Evolutionary conservation across 2,113 vertebrate genomes (phyloP), one percentile per base, ranked within the genome.

Genomic region (Lipophrys pholis): DNA sequence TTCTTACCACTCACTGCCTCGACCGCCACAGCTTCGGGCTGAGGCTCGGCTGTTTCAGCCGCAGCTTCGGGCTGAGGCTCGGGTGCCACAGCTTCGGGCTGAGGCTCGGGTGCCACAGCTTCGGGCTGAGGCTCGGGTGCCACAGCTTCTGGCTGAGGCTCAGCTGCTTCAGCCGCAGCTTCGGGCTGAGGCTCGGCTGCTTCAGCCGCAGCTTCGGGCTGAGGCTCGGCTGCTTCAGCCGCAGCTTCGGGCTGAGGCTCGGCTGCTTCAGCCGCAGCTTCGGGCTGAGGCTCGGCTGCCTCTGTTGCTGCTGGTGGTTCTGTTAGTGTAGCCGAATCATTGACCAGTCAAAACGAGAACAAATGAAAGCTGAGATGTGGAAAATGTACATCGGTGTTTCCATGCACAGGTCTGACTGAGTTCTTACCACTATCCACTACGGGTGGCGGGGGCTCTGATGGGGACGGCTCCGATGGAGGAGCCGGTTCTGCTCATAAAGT

Each of bases 1-100:
- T 41, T 78, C 87, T 93, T 91, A 94, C 91, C 91, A 82, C 86
- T 88, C 68, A 30, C 21, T 30, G 21, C 21, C 21, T 82, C 21
- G 21, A 30, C 21, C 21, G 21, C 21, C 21, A 30, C 21, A 30
- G 21, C 21, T 30, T 30, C 21, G 21, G 21, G 4, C 21, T 30
- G 21, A 30, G 21, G 21, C 21, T 30, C 21, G 21, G 21, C 2
- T 30, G 21, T 30, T 30, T 30, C 21, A 30, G n/a, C n/a, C n/a
- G n/a, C n/a, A n/a, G 21, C 21, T 30, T 30, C 21, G 4, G 21
- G 21, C 21, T 30, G 21, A 30, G 21, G 21, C 21, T 30, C 21
- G 21, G 21, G 4, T 30, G 21, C 21, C 21, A 30, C 21, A 30
- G 21, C 21, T 30, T 30, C 21, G 21, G 21, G 21, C 21, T 30